A percentile compares a stretch with the other conserved stretches of the same genome.
Evolutionary conservation across 1,140 invertebrate genomes (phyloP).

Genomic region (Drosophila melanogaster): Release_6_plus_ISO1_MT NC_004354.4:2195001-2195500

Average conservation of each 20-base stretch:
- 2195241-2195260: constrained; percentile 32
- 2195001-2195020: constrained; percentile 24
- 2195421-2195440: constrained; percentile 13
- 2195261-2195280: constrained; percentile 13
- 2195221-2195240: constrained; percentile 15
- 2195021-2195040: constrained; percentile 24
- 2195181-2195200: constrained; percentile 22
- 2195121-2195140: constrained; percentile 2
- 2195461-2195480: constrained; percentile 35
- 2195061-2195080: not conserved
- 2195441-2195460: constrained; percentile 22
- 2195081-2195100: too few relatives aligned
- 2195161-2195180: not conserved
- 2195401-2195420: constrained; percentile 27
- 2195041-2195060: constrained; percentile 24
- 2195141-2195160: not conserved
- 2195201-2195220: not conserved
- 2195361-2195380: not conserved
- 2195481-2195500: not conserved
- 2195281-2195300: not conserved
- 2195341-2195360: constrained; percentile 4
- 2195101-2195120: not conserved
- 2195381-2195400: constrained; percentile 10
- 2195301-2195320: constrained; percentile 10
- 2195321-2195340: constrained; percentile 17